phyloP scores from a whole-genome alignment of 1,140 invertebrate species.

The Venustaconcha ellipsiformis region DNA sequence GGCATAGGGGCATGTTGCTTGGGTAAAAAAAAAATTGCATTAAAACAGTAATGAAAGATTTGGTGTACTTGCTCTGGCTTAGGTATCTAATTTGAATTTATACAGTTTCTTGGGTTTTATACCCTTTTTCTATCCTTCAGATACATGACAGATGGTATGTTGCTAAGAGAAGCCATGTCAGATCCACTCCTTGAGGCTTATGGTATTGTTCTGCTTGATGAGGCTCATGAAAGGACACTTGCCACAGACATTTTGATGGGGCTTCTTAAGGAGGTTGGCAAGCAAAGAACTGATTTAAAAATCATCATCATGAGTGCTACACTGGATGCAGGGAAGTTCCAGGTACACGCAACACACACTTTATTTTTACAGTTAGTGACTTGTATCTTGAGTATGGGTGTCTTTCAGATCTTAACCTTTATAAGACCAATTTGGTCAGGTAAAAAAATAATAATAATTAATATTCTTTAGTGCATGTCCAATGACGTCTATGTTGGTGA shows the following conservation, averaged over 20 bases:
- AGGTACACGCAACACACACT: constrained; percentile 70
- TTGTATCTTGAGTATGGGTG: too few relatives aligned
- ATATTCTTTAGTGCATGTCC: too few relatives aligned
- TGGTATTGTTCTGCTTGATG: constrained; percentile 94
- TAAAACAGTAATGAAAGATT: not conserved
- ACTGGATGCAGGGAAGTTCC: constrained; percentile 99
- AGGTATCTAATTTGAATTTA: not conserved
- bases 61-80: not conserved
- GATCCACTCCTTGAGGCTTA: constrained; percentile 98
- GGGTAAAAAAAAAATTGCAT: too few relatives aligned
- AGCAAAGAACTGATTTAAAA: constrained; percentile 94
- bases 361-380: too few relatives aligned
- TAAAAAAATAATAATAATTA: too few relatives aligned
- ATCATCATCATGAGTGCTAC: constrained; percentile 99
- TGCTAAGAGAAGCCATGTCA: constrained; percentile 98
- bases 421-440: too few relatives aligned
- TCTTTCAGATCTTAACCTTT: too few relatives aligned
- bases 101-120: not conserved
- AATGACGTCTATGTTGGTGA: too few relatives aligned
- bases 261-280: constrained; percentile 95
- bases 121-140: constrained; percentile 64
- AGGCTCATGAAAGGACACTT: constrained; percentile 98
- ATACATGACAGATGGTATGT: constrained; percentile 99
- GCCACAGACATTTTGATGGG: constrained; percentile 99
- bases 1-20: too few relatives aligned